phyloP scores from a whole-genome alignment of 2,888 invertebrate species.

The Ephialtes manifestator region DNA sequence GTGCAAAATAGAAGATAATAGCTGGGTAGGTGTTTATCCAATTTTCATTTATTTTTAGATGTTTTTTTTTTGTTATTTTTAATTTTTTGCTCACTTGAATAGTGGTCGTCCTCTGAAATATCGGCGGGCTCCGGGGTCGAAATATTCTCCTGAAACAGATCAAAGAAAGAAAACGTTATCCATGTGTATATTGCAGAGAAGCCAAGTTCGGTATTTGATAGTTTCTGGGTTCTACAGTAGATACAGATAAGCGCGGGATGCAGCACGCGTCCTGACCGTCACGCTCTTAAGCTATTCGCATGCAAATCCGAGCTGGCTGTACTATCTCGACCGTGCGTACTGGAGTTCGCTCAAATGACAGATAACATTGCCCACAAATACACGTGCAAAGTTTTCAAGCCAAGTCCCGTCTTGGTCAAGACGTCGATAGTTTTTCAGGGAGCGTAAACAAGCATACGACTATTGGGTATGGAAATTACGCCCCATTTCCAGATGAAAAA shows the following conservation, averaged over 20 bases:
- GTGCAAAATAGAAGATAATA: constrained; percentile 52
- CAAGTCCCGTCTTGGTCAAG: neutral
- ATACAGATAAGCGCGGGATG: constrained; percentile 46
- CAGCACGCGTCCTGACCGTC: constrained; percentile 66
- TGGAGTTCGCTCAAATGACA: neutral
- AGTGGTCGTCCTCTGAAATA: constrained; percentile 91
- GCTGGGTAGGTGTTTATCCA: neutral
- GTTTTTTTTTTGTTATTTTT: constrained; percentile 55
- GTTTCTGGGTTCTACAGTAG: constrained; percentile 24
- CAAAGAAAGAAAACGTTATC: constrained; percentile 69
- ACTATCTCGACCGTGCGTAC: constrained; percentile 45
- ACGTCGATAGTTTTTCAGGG: constrained; percentile 34
- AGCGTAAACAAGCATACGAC: constrained; percentile 45
- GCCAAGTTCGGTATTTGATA: constrained; percentile 57
- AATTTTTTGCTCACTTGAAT: constrained; percentile 90
- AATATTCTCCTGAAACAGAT: constrained; percentile 90
- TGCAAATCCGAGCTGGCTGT: constrained; percentile 68
- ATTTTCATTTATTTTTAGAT: constrained; percentile 58
- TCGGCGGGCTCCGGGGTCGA: constrained; percentile 90
- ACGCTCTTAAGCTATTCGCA: constrained; percentile 70
- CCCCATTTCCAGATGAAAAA: constrained; percentile 14
- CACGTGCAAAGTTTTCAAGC: constrained; percentile 34
- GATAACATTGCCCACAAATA: neutral
- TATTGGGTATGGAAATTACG: constrained; percentile 36
- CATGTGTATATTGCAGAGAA: constrained; percentile 44